Base-by-base conservation (phyloP, 2,113 vertebrate genomes). In the Tragelaphus imberbis region DNA sequence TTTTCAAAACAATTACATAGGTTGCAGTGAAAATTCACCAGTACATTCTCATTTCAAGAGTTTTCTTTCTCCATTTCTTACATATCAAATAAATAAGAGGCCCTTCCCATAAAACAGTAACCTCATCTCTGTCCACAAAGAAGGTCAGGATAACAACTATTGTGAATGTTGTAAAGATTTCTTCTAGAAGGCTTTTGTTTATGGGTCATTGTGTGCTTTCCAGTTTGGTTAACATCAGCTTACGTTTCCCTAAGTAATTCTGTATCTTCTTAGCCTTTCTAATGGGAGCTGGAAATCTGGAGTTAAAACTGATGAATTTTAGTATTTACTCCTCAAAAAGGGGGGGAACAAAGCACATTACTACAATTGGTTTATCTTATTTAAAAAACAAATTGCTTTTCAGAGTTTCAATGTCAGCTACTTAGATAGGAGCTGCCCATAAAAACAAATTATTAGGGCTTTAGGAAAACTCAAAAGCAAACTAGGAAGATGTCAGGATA, bases 131-230 rank as follows among this genome's bases (percentile, higher is more conserved):
- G 25, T 65, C n/a, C n/a, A 92, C 59, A 56, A 92, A 95, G 36
- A 56, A 1, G 49, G 28, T 80, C 59, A 86, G 30, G 30, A 56
- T 61, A 77, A 90, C 4, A 75, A 30, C 11, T 65, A 97, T 17
- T 79, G 61, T 84, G 53, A 80, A 81, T 47, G 58, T 11, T 97
- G 68, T 63, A 53, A 97, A 97, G 88, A 90, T n/a, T 97, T 85
- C 44, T 91, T 95, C 96, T 47, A 95, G 81, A 88, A 71, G 27
- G 13, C 1, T 87, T 88, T 55, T 84, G 90, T n/a, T 58, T 56
- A 94, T 51, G 84, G 84, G 36, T 53, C 93, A 92, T 47, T 61
- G 85, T 68, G 40, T 36, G 91, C 44, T 86, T 93, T 95, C 47
- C 80, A 82, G 28, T 63, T 93, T 95, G 86, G 25, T 94, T 88